Conservation (phyloP, 2,797 vertebrate species). For the Silurus lanzhouensis region DNA sequence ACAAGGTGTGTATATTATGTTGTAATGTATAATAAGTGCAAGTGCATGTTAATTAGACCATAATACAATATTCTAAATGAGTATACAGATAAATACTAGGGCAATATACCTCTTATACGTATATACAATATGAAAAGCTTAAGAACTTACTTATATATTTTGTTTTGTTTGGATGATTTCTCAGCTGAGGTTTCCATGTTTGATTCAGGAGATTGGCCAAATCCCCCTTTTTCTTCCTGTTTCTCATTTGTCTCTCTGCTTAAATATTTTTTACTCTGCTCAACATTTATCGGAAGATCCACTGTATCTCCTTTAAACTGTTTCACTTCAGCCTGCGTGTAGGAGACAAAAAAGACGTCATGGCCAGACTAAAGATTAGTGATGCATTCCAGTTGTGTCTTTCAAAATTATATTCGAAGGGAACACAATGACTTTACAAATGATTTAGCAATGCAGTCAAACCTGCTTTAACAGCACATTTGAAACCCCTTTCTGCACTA, state of each 20-base stretch:
- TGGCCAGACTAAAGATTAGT: slow-evolving; percentile 74
- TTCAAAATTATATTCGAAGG: slow-evolving; percentile 57
- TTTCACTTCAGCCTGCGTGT: slow-evolving; percentile 81
- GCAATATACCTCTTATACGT: background rate
- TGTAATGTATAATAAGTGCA: background rate
- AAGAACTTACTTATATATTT: slow-evolving; percentile 80
- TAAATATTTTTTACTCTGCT: slow-evolving; percentile 92
- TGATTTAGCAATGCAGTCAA: slow-evolving; percentile 25
- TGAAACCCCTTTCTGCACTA: slow-evolving; percentile 1
- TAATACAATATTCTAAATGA: background rate
- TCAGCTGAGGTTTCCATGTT: slow-evolving; percentile 83
- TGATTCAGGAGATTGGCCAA: slow-evolving; percentile 81
- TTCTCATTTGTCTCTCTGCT: slow-evolving; percentile 83
- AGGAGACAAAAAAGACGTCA: slow-evolving; percentile 70
- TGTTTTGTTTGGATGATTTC: slow-evolving; percentile 83
- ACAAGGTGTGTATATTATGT: background rate
- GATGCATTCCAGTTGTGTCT: slow-evolving; percentile 53
- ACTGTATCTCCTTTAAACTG: slow-evolving; percentile 86
- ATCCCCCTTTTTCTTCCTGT: slow-evolving; percentile 81
- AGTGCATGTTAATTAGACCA: background rate
- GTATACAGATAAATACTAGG: background rate
- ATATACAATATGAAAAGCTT: background rate
- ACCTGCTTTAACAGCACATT: slow-evolving; percentile 7
- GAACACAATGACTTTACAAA: slow-evolving; percentile 30
- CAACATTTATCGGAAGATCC: slow-evolving; percentile 96